Evolutionary conservation across 2,888 invertebrate species (phyloP), one percentile per base, ranked within the genome.

Genomic region (Timema cristinae): DNA sequence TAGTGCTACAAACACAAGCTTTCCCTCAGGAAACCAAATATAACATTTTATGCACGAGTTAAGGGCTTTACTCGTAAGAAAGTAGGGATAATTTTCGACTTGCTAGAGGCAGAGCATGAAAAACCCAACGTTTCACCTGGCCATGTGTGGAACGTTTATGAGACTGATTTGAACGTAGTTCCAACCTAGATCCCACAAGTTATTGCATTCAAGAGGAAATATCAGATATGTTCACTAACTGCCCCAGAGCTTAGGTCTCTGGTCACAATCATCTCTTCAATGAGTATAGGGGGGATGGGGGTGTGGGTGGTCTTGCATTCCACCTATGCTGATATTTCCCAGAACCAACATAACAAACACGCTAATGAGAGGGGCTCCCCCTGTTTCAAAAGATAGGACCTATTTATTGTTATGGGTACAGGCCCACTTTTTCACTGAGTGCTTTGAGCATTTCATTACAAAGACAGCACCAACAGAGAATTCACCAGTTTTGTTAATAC

Each of bases 121-220:
- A 63, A 13, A 5, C 51, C 49, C 1, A 16, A 61, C 7, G 56
- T 49, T 10, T 7, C 68, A 50, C 15, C 69, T 51, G 50, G 32
- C 15, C 54, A 66, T 10, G 32, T 68, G 59, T 74, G 56, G 50
- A 75, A 73, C 48, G 70, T 72, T 7, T 72, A 74, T 51, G 73
- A 75, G 67, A 71, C 68, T 15, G 75, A 70, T 51, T n/a, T 69
- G 2, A 67, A 59, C 10, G 52, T 69, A 6, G 71, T 73, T 10
- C 73, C 71, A 16, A 68, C 48, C 11, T 63, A 67, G 32, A 32
- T 50, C 6, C 47, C 68, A 32, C 66, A 68, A 13, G 50, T 71
- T 6, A 49, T 71, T 50, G 69, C 52, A 9, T 9, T 9, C 9
- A 69, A 66, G 13, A 70, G 71, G 48, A 70, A 56, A 7, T 15